Evolutionary conservation across 92 coral and sea anemone species (phyloP), one percentile per base, ranked within the genome.

Genomic region (Diadumene lineata): DNA sequence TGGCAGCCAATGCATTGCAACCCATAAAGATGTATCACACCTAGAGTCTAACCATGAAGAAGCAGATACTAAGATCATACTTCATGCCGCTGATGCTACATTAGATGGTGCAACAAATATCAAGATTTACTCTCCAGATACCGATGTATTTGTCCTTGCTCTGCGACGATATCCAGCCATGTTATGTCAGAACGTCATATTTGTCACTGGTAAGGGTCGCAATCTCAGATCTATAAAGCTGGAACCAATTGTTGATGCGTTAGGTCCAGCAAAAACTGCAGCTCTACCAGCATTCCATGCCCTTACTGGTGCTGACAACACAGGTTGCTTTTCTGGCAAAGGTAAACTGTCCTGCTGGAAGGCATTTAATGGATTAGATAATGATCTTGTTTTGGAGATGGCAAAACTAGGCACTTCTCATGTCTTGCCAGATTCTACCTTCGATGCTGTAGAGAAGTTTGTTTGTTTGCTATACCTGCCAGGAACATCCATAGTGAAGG

Each of bases 41-140:
- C 82, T 86, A 10, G 72, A 43, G 66, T 76, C 83, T 62, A 71
- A 70, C 76, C 90, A 85, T n/a, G 83, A 85, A 61, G 86, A 74
- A 61, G 81, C 88, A 44, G 76, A 84, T 65, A 83, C 84, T 43
- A 71, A 79, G 69, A 31, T 85, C 22, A 43, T 79, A 57, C 61
- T 85, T 8, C 85, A 85, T 72, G 89, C 89, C 18, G 66, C 57
- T 34, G 89, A 79, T 61, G 85, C 89, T 60, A 79, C 89, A 0
- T 57, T 31, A 19, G 48, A 75, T 24, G 89, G 82, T 25, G 89
- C 85, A 11, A 84, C 77, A 16, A 62, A 66, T 11, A 80, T 80
- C 27, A 64, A 80, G 44, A 85, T 80, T 7, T 16, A 74, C 15
- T 80, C 85, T 50, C 83, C 86, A 9, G 80, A 85, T 79, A 83